These are phyloP conservation scores for Apis laboriosa DNA, from an alignment of 1,140 invertebrate genomes.

Conservation along the genomic window DNA sequence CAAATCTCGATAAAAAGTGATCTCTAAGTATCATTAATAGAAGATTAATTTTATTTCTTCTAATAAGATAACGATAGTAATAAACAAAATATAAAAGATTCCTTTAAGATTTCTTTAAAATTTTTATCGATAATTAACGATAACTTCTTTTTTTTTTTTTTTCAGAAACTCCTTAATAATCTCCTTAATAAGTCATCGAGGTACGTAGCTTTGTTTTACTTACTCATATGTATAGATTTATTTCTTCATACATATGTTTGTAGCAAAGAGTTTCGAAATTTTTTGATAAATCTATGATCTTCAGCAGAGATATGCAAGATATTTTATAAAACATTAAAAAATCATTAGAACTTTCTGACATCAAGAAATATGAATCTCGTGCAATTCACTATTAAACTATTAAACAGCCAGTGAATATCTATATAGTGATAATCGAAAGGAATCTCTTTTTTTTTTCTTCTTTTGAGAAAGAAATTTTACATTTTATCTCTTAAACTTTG, in stretches of 20 bases:
- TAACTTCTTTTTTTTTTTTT: rapidly evolving
- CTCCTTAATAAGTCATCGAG: background rate
- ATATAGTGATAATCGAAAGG: background rate
- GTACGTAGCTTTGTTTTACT: background rate
- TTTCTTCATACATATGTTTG: background rate
- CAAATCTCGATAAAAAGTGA: too few relatives aligned
- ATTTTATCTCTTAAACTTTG: background rate
- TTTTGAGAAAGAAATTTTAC: background rate
- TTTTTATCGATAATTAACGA: background rate
- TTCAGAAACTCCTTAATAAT: background rate
- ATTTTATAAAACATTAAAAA: background rate
- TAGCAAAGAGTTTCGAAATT: constrained; percentile 11
- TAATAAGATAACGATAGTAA: background rate
- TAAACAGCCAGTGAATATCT: background rate
- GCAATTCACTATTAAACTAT: background rate
- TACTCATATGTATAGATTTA: background rate
- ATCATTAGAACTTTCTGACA: background rate
- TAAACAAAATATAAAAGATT: background rate
- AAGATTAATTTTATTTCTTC: background rate
- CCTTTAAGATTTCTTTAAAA: background rate
- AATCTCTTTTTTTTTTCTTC: background rate
- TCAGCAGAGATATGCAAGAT: background rate
- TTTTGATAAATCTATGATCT: background rate
- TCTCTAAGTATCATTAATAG: background rate
- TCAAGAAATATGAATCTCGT: background rate